Evolutionary conservation across 2,888 invertebrate genomes (phyloP).

Genomic region (Polyommatus icarus): DNA sequence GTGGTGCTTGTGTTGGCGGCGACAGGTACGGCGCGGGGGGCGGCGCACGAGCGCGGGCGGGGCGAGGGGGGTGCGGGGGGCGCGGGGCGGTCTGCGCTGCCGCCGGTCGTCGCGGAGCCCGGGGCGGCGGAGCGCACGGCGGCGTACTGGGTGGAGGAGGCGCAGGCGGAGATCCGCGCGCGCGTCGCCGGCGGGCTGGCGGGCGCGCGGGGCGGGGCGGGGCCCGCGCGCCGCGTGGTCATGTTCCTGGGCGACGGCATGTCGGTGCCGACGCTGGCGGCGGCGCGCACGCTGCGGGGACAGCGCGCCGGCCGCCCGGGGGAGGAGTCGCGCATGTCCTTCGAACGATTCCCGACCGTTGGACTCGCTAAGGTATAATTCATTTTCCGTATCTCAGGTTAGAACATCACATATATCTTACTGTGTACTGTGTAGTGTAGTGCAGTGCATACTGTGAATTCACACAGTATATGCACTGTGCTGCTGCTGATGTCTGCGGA

Average conservation of each 20-base stretch:
- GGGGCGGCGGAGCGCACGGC: conserved; percentile 82
- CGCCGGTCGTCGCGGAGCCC: no score
- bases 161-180: conserved; percentile 66
- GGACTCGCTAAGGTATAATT: conserved; percentile 81
- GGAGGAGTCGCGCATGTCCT: conserved; percentile 81
- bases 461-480: no score
- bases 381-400: conserved; percentile 36
- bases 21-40: conserved; percentile 52
- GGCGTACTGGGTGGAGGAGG: conserved; percentile 78
- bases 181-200: conserved; percentile 58
- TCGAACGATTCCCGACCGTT: conserved; percentile 82
- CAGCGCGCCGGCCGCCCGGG: conserved; percentile 78
- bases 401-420: no score
- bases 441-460: no score
- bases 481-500: no score
- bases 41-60: conserved; percentile 50
- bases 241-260: conserved; percentile 89
- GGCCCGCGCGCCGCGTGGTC: conserved; percentile 79
- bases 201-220: conserved; percentile 37
- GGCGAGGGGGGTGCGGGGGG: conserved; percentile 51
- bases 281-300: conserved; percentile 83
- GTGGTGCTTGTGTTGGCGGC: conserved; percentile 50
- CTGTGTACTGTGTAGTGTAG: no score
- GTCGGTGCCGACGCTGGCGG: conserved; percentile 85
- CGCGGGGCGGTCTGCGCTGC: conserved; percentile 61